A percentile compares a stretch with the other conserved stretches of the same genome.
phyloP scores from a whole-genome alignment of 2,797 vertebrate genomes.

The Sparus aurata region DNA sequence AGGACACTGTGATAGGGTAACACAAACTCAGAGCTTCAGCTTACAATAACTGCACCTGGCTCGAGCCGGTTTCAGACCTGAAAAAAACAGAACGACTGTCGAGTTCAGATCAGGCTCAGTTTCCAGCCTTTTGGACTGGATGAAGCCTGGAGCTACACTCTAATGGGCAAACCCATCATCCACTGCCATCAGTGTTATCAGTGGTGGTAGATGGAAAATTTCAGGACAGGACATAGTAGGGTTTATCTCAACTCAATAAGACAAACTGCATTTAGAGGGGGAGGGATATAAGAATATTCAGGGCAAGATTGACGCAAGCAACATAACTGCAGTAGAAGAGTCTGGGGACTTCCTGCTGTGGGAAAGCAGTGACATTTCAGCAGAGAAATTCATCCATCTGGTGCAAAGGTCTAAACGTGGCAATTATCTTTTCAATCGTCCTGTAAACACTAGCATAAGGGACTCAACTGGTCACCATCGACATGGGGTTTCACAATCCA shows the following conservation, averaged over 20 bases:
- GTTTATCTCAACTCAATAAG: not conserved
- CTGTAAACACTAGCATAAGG: not conserved
- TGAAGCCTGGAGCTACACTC: no score
- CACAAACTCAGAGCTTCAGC: no score
- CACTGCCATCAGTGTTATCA: not conserved
- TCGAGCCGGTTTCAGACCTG: no score
- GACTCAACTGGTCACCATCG: not conserved
- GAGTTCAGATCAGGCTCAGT: no score
- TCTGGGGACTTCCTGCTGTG: not conserved
- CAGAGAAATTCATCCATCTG: not conserved
- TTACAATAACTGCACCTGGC: no score
- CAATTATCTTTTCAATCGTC: not conserved
- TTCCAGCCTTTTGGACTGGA: no score
- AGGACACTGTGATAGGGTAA: no score
- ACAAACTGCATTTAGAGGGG: not conserved
- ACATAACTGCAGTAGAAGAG: not conserved
- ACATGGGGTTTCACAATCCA: not conserved
- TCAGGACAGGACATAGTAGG: not conserved
- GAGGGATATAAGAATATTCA: not conserved
- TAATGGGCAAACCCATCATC: not conserved
- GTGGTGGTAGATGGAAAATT: not conserved
- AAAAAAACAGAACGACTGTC: no score
- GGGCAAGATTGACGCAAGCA: no score
- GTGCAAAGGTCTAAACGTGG: constrained; percentile 4
- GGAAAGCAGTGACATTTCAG: constrained; percentile 4